A percentile compares a stretch with the other conserved stretches of the same genome.
phyloP scores from a whole-genome alignment of 2,888 invertebrate species.

The Euphydryas editha region DNA sequence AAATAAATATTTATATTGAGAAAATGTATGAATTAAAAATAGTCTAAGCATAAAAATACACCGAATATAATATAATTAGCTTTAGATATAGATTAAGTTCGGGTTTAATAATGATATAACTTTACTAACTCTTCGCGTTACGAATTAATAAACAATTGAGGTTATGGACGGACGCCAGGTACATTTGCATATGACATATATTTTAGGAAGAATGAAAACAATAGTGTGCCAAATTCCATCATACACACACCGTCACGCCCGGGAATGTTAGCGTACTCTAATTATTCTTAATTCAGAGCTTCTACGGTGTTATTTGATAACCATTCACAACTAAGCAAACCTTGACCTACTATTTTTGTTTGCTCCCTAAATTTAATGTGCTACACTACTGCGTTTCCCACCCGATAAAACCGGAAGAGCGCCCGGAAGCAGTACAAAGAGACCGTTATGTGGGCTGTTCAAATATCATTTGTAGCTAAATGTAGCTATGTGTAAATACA shows the following conservation, averaged over 20 bases:
- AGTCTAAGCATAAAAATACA: not conserved
- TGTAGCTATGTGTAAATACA: no score
- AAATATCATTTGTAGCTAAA: conserved; percentile 45
- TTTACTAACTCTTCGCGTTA: not conserved
- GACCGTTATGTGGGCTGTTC: conserved; percentile 65
- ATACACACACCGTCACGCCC: conserved; percentile 19
- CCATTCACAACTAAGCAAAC: conserved; percentile 62
- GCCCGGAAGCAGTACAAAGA: conserved; percentile 73
- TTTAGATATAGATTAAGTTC: not conserved
- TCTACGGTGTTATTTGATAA: conserved; percentile 50
- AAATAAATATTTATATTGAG: not conserved
- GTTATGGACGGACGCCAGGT: conserved; percentile 23
- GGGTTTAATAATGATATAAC: not conserved
- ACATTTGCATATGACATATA: conserved; percentile 30
- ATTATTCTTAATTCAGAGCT: conserved; percentile 61
- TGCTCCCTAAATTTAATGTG: conserved; percentile 62
- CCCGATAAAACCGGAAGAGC: conserved; percentile 70
- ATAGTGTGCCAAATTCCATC: conserved; percentile 31
- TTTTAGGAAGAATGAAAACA: conserved; percentile 30
- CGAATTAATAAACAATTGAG: conserved; percentile 25
- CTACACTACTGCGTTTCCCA: conserved; percentile 65
- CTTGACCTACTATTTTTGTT: conserved; percentile 71
- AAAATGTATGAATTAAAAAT: not conserved
- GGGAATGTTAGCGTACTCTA: conserved; percentile 43
- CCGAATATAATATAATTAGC: no score